These are phyloP conservation scores for Leptatherina wallacei DNA, from an alignment of 2,797 vertebrate species.

Conservation along the genomic window DNA sequence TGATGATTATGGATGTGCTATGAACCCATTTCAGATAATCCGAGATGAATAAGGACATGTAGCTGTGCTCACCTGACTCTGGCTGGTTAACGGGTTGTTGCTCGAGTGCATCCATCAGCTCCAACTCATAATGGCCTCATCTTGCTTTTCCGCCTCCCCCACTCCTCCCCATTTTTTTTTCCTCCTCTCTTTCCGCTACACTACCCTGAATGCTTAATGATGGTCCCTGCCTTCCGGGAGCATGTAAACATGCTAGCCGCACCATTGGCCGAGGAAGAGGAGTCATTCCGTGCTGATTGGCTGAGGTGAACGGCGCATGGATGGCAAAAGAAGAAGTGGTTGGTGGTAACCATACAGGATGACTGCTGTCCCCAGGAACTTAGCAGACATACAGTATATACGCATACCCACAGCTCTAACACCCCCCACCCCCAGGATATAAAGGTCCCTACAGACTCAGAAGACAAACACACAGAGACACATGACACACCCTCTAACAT, in stretches of 20 bases:
- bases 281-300: constrained; percentile 64
- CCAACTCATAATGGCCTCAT: constrained; percentile 73
- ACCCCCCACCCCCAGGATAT: constrained; percentile 58
- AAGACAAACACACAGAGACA: constrained; percentile 71
- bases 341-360: constrained; percentile 75
- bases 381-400: constrained; percentile 19
- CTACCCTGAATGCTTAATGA: constrained; percentile 82
- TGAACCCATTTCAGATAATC: constrained; percentile 15
- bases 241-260: constrained; percentile 70
- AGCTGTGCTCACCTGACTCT: constrained; percentile 61
- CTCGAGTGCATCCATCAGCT: constrained; percentile 65
- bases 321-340: constrained; percentile 60
- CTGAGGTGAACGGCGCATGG: constrained; percentile 56
- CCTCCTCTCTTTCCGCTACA: constrained; percentile 72
- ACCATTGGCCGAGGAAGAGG: constrained; percentile 70
- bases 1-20: constrained; percentile 4
- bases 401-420: constrained; percentile 8
- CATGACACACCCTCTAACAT: constrained; percentile 75
- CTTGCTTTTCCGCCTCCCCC: constrained; percentile 46
- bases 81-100: constrained; percentile 51
- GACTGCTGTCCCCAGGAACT: constrained; percentile 60
- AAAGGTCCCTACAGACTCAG: constrained; percentile 61
- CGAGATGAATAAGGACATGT: constrained; percentile 30
- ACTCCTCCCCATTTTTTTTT: constrained; percentile 20
- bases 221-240: constrained; percentile 71